A percentile compares a stretch with the other conserved stretches of the same genome.
Evolutionary conservation across 2,888 invertebrate genomes (phyloP).

Genomic region (Perizoma affinitatum): DNA sequence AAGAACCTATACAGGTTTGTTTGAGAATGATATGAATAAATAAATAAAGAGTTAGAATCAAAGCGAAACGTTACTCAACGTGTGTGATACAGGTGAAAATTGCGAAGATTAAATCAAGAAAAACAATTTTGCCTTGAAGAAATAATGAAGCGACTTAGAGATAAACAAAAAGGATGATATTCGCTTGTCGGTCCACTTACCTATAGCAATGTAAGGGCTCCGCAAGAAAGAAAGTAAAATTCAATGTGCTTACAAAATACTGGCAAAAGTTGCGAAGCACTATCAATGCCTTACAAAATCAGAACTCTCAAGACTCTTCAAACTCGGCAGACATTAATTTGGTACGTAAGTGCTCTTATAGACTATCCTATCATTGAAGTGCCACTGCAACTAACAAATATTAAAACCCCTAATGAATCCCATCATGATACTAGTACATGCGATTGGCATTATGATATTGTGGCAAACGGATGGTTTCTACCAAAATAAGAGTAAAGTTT

Average conservation of each 20-base stretch:
- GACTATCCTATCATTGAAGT: conserved; percentile 14
- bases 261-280: conserved; percentile 60
- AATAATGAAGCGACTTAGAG: conserved; percentile 67
- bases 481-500: conserved; percentile 80
- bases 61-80: conserved; percentile 83
- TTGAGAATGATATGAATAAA: conserved; percentile 54
- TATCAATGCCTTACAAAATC: conserved; percentile 39
- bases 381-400: conserved; percentile 10
- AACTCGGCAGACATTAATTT: conserved; percentile 7
- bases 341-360: conserved; percentile 10
- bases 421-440: conserved; percentile 61
- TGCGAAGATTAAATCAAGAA: conserved; percentile 60
- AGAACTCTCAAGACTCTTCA: conserved; percentile 21
- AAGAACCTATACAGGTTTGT: conserved; percentile 36
- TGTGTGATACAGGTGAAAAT: conserved; percentile 63
- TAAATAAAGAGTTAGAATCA: conserved; percentile 71
- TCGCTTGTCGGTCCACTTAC: conserved; percentile 79
- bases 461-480: conserved; percentile 72
- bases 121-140: conserved; percentile 52
- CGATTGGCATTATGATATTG: conserved; percentile 72
- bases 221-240: conserved; percentile 84
- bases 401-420: conserved; percentile 23
- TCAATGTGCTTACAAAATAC: conserved; percentile 79
- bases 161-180: conserved; percentile 60
- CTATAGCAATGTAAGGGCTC: conserved; percentile 83